phyloP scores from a whole-genome alignment of 2,113 vertebrate genomes.

The Grammomys dolichurus region DNA sequence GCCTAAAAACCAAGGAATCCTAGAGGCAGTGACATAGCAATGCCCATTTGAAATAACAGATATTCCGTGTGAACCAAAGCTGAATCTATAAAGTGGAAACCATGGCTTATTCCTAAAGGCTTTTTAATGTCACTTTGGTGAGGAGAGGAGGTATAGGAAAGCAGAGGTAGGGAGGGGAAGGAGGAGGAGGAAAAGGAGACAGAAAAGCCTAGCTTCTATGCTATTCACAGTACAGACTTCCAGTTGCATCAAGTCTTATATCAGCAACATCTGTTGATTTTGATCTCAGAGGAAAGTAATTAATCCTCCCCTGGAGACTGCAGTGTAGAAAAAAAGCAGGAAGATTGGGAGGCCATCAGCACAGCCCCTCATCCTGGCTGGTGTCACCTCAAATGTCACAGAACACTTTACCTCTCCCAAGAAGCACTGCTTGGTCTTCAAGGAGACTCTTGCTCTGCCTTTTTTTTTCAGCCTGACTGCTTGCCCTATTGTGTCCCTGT shows the following conservation, averaged over 20 bases:
- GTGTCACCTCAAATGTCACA: accelerated
- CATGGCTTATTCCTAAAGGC: slow-evolving; percentile 72
- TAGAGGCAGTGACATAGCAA: neutral
- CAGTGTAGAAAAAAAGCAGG: slow-evolving; percentile 16
- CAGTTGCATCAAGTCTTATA: slow-evolving; percentile 63
- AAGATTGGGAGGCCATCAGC: slow-evolving; percentile 66
- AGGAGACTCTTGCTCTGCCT: neutral
- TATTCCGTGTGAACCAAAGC: slow-evolving; percentile 41
- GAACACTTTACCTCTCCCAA: neutral
- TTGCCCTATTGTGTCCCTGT: neutral
- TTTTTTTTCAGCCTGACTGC: neutral
- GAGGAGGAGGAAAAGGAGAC: neutral
- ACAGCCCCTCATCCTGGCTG: neutral
- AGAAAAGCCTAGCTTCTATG: slow-evolving; percentile 46
- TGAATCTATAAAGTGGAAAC: slow-evolving; percentile 68
- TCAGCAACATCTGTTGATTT: slow-evolving; percentile 82
- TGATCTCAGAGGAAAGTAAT: slow-evolving; percentile 57
- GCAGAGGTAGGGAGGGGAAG: neutral
- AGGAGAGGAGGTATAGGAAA: neutral
- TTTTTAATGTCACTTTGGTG: slow-evolving; percentile 52
- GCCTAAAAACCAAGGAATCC: accelerated
- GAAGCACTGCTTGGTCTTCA: accelerated
- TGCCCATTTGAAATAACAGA: neutral
- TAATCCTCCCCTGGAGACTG: slow-evolving; percentile 77
- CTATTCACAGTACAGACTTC: slow-evolving; percentile 52